Conservation (phyloP, 2,888 invertebrate genomes). For the Yponomeuta cagnagella region DNA sequence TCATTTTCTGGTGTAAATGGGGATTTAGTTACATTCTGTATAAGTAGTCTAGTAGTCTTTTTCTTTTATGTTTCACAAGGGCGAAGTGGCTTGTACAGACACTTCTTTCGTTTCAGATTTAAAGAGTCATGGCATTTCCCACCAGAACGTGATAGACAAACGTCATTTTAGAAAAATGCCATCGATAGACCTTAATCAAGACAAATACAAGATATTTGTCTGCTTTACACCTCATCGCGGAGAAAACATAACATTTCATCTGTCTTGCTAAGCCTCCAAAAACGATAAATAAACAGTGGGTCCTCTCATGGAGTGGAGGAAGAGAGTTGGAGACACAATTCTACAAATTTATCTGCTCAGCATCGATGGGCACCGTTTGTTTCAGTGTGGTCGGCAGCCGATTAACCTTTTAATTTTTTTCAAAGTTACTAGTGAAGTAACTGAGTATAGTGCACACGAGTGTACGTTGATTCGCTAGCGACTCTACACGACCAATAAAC, state of each 20-base stretch:
- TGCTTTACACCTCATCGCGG: constrained; percentile 59
- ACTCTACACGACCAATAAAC: too few relatives aligned
- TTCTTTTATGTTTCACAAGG: too few relatives aligned
- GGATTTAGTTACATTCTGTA: too few relatives aligned
- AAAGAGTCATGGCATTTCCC: not conserved
- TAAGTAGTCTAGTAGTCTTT: too few relatives aligned
- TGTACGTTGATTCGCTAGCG: too few relatives aligned
- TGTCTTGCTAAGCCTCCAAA: constrained; percentile 70
- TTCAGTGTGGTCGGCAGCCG: not conserved
- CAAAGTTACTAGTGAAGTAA: not conserved
- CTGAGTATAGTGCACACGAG: not conserved
- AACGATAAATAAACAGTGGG: constrained; percentile 74
- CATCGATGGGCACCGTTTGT: not conserved
- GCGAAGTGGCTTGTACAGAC: not conserved
- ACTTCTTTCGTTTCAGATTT: not conserved
- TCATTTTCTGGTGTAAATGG: too few relatives aligned
- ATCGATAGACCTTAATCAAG: constrained; percentile 27
- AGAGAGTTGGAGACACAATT: constrained; percentile 40
- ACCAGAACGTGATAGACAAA: not conserved
- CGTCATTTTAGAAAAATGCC: not conserved
- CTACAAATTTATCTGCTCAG: constrained; percentile 31
- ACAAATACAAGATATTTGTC: constrained; percentile 49
- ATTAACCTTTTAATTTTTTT: not conserved
- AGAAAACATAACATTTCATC: constrained; percentile 69
- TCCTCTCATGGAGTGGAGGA: constrained; percentile 54